These are phyloP conservation scores for Miniopterus natalensis DNA, from an alignment of 2,113 vertebrate species.

Conservation along the genomic window DNA sequence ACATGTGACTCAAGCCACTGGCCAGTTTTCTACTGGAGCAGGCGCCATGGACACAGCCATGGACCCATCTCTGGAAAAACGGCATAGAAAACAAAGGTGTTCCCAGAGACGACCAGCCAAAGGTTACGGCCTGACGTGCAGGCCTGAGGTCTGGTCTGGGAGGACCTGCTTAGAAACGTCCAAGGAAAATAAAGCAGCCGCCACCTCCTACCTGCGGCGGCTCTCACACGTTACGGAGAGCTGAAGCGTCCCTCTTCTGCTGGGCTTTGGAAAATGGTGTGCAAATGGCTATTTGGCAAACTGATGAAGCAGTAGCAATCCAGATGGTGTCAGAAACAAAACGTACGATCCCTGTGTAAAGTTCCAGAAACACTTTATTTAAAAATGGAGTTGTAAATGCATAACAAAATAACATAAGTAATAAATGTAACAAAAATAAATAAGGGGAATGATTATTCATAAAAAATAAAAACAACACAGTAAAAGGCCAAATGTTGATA, in stretches of 20 bases:
- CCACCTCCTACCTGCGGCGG: not conserved
- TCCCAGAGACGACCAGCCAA: not conserved
- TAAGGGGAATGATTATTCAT: slow-evolving; percentile 95
- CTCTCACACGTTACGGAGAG: not conserved
- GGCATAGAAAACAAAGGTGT: not conserved
- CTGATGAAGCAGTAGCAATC: not conserved
- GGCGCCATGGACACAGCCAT: not conserved
- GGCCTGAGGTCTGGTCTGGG: not conserved
- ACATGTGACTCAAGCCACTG: not conserved
- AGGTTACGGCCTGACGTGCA: not conserved
- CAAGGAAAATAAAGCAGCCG: not conserved
- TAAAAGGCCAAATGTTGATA: slow-evolving; percentile 91
- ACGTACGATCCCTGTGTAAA: slow-evolving; percentile 81
- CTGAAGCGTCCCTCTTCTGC: not conserved
- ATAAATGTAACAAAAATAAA: slow-evolving; percentile 95
- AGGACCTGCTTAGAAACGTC: not conserved
- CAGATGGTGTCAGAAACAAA: slow-evolving; percentile 63
- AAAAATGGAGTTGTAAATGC: slow-evolving; percentile 95
- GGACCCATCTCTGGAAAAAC: not conserved
- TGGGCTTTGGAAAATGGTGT: slow-evolving; percentile 2
- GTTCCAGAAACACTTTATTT: slow-evolving; percentile 96
- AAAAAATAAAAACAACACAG: slow-evolving; percentile 93
- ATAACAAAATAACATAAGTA: slow-evolving; percentile 96
- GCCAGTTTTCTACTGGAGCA: not conserved
- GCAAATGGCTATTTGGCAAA: not conserved